phyloP scores from a whole-genome alignment of 2,113 vertebrate genomes.

The Xiphophorus couchianus region DNA sequence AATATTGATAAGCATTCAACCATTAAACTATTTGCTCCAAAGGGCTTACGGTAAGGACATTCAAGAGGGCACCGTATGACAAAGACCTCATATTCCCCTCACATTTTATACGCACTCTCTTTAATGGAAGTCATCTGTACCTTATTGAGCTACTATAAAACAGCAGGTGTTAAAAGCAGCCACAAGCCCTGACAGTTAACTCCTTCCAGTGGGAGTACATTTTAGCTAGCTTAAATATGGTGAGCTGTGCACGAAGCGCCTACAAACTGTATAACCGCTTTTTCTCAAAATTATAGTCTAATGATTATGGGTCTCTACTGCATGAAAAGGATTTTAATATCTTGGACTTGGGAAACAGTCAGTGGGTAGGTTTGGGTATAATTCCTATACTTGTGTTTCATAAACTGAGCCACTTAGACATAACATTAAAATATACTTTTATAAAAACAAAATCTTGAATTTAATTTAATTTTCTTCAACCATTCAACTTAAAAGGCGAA shows the following conservation, averaged over 20 bases:
- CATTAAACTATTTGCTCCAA: conserved; percentile 73
- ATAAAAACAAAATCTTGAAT: conserved; percentile 31
- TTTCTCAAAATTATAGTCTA: conserved; percentile 32
- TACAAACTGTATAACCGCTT: conserved; percentile 33
- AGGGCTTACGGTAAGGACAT: conserved; percentile 67
- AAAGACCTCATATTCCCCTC: conserved; percentile 21
- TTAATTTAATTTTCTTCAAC: conserved; percentile 38
- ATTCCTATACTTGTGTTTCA: conserved; percentile 8
- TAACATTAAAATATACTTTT: conserved; percentile 5
- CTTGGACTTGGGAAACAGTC: conserved; percentile 9
- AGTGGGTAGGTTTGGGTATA: not conserved
- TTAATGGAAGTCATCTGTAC: conserved; percentile 50
- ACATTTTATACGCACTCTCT: conserved; percentile 39
- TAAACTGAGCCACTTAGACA: conserved; percentile 26
- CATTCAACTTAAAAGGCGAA: conserved; percentile 35
- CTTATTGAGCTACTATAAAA: conserved; percentile 51
- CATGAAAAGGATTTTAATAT: conserved; percentile 9
- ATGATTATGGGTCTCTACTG: conserved; percentile 5
- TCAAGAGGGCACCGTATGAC: conserved; percentile 46
- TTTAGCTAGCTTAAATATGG: conserved; percentile 32
- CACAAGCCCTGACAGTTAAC: conserved; percentile 38
- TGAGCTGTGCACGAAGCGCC: conserved; percentile 29
- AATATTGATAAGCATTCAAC: conserved; percentile 76
- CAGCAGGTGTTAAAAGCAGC: conserved; percentile 46
- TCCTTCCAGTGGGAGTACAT: conserved; percentile 23